phyloP scores from a whole-genome alignment of 1,140 invertebrate species.

The Augochlora pura region DNA sequence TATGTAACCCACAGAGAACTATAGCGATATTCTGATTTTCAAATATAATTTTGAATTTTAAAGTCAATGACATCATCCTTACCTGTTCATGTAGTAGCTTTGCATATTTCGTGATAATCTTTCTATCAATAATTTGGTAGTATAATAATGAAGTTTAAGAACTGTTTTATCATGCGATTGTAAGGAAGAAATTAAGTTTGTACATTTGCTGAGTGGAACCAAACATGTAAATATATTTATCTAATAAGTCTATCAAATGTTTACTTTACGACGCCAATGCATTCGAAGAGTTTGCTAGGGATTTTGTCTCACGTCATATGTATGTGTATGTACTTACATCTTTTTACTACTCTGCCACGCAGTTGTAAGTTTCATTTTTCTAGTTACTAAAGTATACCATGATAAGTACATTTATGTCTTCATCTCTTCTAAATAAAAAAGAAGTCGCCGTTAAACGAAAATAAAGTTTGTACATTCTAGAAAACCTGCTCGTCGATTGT shows the following conservation, averaged over 20 bases:
- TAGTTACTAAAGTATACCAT: neutral
- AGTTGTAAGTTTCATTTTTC: neutral
- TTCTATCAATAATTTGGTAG: neutral
- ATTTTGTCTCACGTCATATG: slow-evolving; percentile 20
- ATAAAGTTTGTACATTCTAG: slow-evolving; percentile 31
- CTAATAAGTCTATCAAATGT: neutral
- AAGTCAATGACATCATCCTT: neutral
- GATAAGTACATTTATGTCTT: slow-evolving; percentile 24
- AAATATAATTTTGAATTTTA: slow-evolving; percentile 66
- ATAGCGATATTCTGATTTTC: slow-evolving; percentile 57
- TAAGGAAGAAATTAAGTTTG: neutral
- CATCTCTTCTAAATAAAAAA: slow-evolving; percentile 20
- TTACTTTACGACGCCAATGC: slow-evolving; percentile 19
- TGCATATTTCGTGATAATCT: neutral
- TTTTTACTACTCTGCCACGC: slow-evolving; percentile 12
- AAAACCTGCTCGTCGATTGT: slow-evolving; percentile 12
- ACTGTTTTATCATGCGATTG: neutral
- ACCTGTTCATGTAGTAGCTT: neutral
- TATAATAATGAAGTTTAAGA: neutral
- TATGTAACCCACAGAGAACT: slow-evolving; percentile 53
- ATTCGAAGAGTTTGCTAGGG: slow-evolving; percentile 24
- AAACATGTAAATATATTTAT: neutral
- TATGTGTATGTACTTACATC: neutral
- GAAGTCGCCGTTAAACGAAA: slow-evolving; percentile 30
- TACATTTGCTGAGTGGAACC: slow-evolving; percentile 8